Evolutionary conservation across 2,113 vertebrate genomes (phyloP), one percentile per base, ranked within the genome.

Genomic region (Melanotaenia duboulayi): DNA sequence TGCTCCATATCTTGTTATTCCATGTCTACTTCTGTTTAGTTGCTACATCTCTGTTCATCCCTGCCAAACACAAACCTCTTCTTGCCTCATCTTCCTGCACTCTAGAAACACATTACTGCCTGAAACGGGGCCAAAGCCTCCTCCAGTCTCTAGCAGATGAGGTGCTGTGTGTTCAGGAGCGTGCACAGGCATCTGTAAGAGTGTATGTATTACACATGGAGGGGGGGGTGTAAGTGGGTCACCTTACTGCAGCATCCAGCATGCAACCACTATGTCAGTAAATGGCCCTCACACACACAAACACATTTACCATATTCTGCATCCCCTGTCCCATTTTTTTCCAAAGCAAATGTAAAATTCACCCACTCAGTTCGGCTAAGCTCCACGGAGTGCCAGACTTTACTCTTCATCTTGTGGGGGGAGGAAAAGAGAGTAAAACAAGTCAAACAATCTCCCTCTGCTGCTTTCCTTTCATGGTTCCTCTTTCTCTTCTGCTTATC

Each of bases 81-180:
- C 60, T 76, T 0, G 28, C 51, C 28, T 72, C 61, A 20, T 62
- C 71, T 70, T 50, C 61, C 52, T 58, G 76, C 71, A 66, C 68
- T 78, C 67, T 67, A 62, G 50, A 83, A 89, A 80, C 80, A 80
- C 80, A 86, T 85, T 86, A 84, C 75, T 59, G 65, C 69, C 83
- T 91, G 89, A 92, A 93, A 90, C 81, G 80, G 89, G 91, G 90
- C 86, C 90, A 92, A 89, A 81, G 80, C 87, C 82, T 90, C 85
- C 78, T 84, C 72, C 66, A 52, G 71, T 89, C 86, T 87, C 74
- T 63, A 66, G 80, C 49, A 74, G 76, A 77, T 74, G 82, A 81
- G 66, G 78, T 74, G 80, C 5, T 51, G 80, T 70, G 61, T 81
- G 76, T 85, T 66, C 58, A 58, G 70, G 39, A 72, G 65, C 65